A percentile compares a stretch with the other conserved stretches of the same genome.
Evolutionary conservation across 2,797 vertebrate species (phyloP).

Genomic region (Cirrhinus mrigala): DNA sequence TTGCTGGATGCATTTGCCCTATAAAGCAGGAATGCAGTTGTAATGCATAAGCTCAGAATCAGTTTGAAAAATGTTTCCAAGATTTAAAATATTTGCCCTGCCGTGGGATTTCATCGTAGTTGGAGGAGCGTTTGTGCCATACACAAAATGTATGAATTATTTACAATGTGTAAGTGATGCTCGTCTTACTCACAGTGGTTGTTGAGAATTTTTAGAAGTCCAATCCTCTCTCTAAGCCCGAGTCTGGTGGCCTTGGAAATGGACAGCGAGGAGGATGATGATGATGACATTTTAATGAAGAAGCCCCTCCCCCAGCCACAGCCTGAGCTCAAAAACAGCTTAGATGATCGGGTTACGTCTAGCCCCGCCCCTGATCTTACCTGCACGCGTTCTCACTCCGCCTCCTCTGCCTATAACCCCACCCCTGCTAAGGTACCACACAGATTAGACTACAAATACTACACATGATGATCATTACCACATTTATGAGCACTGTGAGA

Average conservation of each 20-base stretch:
- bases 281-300: slow-evolving; percentile 72
- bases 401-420: slow-evolving; percentile 75
- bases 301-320: slow-evolving; percentile 63
- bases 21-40: not conserved
- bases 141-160: not conserved
- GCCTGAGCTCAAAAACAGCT: slow-evolving; percentile 68
- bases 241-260: slow-evolving; percentile 90
- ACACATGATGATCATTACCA: not conserved
- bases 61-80: not conserved
- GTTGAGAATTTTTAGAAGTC: slow-evolving; percentile 30
- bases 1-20: slow-evolving; percentile 1
- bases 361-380: slow-evolving; percentile 68
- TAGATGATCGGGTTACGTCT: slow-evolving; percentile 72
- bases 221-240: slow-evolving; percentile 73
- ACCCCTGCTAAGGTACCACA: slow-evolving; percentile 79
- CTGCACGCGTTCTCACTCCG: slow-evolving; percentile 80
- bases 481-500: not conserved
- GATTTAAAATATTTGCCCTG: not conserved
- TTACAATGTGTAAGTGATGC: slow-evolving; percentile 37
- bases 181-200: slow-evolving; percentile 23
- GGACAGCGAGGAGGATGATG: slow-evolving; percentile 82
- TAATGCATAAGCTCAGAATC: not conserved
- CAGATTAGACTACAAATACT: not conserved
- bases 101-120: not conserved
- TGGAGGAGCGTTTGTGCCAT: not conserved